Base-by-base conservation (phyloP, 1,140 invertebrate species). In the Drosophila virilis region DNA sequence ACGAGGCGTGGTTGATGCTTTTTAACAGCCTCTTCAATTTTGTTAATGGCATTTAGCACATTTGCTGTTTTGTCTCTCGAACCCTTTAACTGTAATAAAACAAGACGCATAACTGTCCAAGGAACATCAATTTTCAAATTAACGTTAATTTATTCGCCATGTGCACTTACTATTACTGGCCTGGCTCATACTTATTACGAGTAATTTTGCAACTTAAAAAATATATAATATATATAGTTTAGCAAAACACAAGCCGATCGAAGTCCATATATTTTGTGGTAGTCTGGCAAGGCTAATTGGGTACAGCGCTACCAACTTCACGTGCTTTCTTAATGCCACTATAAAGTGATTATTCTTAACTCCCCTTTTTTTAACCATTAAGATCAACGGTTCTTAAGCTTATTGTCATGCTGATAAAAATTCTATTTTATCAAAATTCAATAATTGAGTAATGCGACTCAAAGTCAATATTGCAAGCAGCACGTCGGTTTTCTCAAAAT, bases 61-160 rank as follows among this genome's bases (percentile, higher is more conserved):
- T 98, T 99, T 43, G 94, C 94, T 8, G 90, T 80, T 92, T 98
- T 98, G 75, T 96, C 95, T 40, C 93, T 93, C 0, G 95, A 94
- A 10, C 98, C 97, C 42, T 94, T 93, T 58, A 98, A 91, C 91
- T 99, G 98, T 12, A 98, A 94, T 59, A 98, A 91, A 13, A 95
- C 97, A 66, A 98, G 52, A 9, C 91, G 78, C 80, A 92, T 83
- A 35, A 91, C 88, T 91, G 37, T 10, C 8, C 57, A 5, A n/a
- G 4, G 6, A 62, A 37, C 12, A 43, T 9, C 10, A 8, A 8
- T n/a, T 46, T 9, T 15, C 43, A 28, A 40, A 13, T 13, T 8
- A 4, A 2, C 37, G 15, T 38, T 8, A 22, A 50, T 15, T 32
- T 10, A 6, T 22, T 10, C 10, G 1, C 0, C 0, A 13, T 8